Evolutionary conservation across 2,888 invertebrate species (phyloP).

Genomic region (Sylvicola cinctus): DNA sequence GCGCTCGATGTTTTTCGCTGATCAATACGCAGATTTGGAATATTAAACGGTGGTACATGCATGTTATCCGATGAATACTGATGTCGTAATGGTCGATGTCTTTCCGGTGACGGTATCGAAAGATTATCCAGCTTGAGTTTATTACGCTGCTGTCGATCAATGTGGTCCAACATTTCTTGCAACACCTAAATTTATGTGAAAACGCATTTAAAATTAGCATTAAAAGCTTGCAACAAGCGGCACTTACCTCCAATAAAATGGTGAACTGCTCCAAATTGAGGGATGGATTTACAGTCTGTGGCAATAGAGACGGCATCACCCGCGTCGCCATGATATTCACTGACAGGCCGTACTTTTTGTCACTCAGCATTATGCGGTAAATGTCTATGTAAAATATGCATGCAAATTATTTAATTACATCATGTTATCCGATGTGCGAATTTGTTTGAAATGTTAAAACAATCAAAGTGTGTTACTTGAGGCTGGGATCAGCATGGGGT

Average conservation of each 20-base stretch:
- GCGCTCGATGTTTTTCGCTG: slow-evolving; percentile 78
- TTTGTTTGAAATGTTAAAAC: neutral
- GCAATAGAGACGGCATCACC: slow-evolving; percentile 80
- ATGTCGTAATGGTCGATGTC: slow-evolving; percentile 52
- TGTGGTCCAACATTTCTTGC: slow-evolving; percentile 80
- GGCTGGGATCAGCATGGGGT: no score
- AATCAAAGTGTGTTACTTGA: neutral
- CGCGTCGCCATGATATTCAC: slow-evolving; percentile 83
- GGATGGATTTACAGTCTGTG: slow-evolving; percentile 77
- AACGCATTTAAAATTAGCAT: neutral
- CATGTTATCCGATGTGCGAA: neutral
- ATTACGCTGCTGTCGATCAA: slow-evolving; percentile 72
- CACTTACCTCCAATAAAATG: slow-evolving; percentile 39
- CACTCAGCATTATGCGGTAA: slow-evolving; percentile 74
- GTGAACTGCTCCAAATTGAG: slow-evolving; percentile 67
- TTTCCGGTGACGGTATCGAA: slow-evolving; percentile 52
- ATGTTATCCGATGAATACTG: slow-evolving; percentile 74
- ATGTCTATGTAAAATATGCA: slow-evolving; percentile 43
- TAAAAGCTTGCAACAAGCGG: neutral
- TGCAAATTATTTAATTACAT: neutral
- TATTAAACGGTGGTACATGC: slow-evolving; percentile 65
- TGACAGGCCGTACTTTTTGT: slow-evolving; percentile 76
- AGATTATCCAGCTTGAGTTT: slow-evolving; percentile 72
- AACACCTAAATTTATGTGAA: slow-evolving; percentile 36
- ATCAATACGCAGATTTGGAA: slow-evolving; percentile 71